Base-by-base conservation (phyloP, 2,888 invertebrate species). In the Aquatica leii region DNA sequence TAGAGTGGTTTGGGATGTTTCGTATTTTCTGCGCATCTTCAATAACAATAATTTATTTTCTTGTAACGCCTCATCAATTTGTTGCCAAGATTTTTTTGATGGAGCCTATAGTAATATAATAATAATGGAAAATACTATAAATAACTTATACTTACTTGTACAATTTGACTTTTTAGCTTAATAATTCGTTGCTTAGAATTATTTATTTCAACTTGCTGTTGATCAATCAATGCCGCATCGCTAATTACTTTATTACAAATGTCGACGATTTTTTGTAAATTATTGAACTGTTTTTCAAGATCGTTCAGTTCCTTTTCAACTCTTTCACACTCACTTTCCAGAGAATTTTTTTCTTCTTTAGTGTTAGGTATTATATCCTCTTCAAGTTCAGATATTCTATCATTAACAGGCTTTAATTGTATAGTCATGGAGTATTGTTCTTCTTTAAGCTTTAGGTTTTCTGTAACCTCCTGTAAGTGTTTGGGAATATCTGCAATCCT, bases 181-280 rank as follows among this genome's bases (percentile, higher is more conserved):
- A 80, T 79, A 43, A 88, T 78, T 60, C 81, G 82, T 8, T 75
- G 71, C 59, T 86, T 85, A 1, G 88, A 76, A 67, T 82, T 84
- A 2, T 78, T 77, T 17, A 87, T 82, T 68, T 86, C 85, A 4
- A 85, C 82, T 69, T 88, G 86, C 69, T 86, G 85, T 69, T 90
- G 88, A 80, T 96, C 96, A 62, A 95, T 85, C 18, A 92, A 80
- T 0, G 90, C 87, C 79, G 93, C 88, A 77, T 95, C 94, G 1
- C 89, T 88, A 59, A 90, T 85, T 67, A 95, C 86, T 64, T 84
- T 78, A 62, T 84, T 84, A 17, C 85, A 86, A 55, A 82, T 78
- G 8, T 81, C 78, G 54, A 85, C 78, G 70, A 85, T 84, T 61
- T 78, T 76, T 70, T 85, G 83, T 0, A 83, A 86, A 34, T 77